A percentile compares a stretch with the other conserved stretches of the same genome.
Conservation (phyloP, 2,113 vertebrate genomes). For the Solea senegalensis region DNA sequence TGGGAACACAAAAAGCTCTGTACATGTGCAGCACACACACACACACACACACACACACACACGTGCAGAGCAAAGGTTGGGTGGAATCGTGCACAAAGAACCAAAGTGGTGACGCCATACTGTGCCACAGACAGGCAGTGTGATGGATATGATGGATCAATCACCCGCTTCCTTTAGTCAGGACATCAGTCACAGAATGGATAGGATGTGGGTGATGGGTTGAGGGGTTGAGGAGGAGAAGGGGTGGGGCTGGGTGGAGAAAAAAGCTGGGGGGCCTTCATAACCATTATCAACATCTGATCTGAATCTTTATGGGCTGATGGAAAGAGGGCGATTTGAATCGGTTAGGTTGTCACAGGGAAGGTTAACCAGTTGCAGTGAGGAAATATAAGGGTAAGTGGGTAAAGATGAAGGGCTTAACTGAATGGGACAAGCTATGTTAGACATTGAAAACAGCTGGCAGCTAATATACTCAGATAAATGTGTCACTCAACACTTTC, state of each 20-base stretch:
- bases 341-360: background rate
- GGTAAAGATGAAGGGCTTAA: too few relatives aligned
- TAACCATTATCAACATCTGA: constrained; percentile 44
- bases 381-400: background rate
- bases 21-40: background rate
- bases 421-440: too few relatives aligned
- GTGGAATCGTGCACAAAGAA: constrained; percentile 50
- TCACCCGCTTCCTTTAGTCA: constrained; percentile 68
- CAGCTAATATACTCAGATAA: too few relatives aligned
- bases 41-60: constrained; percentile 25
- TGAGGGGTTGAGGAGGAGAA: background rate
- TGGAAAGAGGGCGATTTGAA: constrained; percentile 35
- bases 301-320: constrained; percentile 37
- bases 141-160: constrained; percentile 82
- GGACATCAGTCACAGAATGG: constrained; percentile 71
- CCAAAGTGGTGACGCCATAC: constrained; percentile 59
- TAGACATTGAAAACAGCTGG: too few relatives aligned
- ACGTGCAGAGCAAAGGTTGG: constrained; percentile 44
- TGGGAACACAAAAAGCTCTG: constrained; percentile 6
- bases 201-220: constrained; percentile 30
- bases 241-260: background rate
- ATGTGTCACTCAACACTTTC: too few relatives aligned
- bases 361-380: background rate
- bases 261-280: constrained; percentile 22
- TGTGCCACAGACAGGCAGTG: constrained; percentile 66